Conservation (phyloP, 2,113 vertebrate species). For the Trinectes maculatus region DNA sequence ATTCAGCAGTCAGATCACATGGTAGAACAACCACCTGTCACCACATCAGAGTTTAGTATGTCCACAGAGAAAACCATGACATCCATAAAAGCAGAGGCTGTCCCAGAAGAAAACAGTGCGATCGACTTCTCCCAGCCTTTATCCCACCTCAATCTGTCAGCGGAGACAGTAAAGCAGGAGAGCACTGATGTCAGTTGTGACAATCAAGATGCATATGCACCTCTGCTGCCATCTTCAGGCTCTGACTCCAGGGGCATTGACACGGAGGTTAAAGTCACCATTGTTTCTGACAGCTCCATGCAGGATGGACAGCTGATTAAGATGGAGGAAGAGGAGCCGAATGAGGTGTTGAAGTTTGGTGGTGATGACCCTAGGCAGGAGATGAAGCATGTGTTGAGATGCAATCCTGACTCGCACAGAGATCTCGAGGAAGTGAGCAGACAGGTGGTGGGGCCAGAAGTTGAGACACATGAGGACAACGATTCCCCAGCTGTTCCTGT, state of each 20-base stretch:
- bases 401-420: conserved; percentile 22
- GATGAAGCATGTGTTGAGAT: not conserved
- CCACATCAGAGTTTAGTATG: not conserved
- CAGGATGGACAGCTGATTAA: conserved; percentile 50
- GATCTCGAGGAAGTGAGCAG: not conserved
- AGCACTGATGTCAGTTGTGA: conserved; percentile 30
- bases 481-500: not conserved
- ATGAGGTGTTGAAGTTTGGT: not conserved
- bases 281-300: conserved; percentile 57
- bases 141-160: conserved; percentile 50
- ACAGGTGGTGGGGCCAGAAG: conserved; percentile 23
- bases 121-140: conserved; percentile 70
- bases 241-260: conserved; percentile 17
- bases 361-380: conserved; percentile 14
- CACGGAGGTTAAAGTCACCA: conserved; percentile 53
- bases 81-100: conserved; percentile 66
- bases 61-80: not conserved
- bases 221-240: conserved; percentile 20
- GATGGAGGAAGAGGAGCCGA: conserved; percentile 48
- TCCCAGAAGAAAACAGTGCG: conserved; percentile 50
- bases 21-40: conserved; percentile 1
- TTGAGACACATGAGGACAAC: not conserved
- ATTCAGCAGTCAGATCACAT: conserved; percentile 17
- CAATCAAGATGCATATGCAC: conserved; percentile 24
- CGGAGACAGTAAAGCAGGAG: conserved; percentile 66